Evolutionary conservation across 2,113 vertebrate species (phyloP).

Genomic region (Alexandromys fortis): DNA sequence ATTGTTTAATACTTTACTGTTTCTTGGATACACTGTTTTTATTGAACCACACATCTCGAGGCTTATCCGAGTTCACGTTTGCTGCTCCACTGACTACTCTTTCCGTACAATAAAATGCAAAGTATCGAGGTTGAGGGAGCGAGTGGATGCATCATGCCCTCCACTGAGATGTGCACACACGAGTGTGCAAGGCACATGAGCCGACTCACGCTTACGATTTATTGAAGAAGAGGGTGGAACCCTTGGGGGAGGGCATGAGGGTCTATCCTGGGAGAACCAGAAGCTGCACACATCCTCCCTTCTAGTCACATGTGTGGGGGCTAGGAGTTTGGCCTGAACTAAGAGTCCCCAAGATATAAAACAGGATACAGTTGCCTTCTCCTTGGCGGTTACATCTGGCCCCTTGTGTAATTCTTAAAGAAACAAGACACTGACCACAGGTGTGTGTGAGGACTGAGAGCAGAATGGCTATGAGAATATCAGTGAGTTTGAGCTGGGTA

Average conservation of each 20-base stretch:
- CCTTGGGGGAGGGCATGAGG: background rate
- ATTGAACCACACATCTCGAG: background rate
- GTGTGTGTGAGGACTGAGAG: background rate
- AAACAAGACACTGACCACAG: background rate
- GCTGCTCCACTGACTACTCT: background rate
- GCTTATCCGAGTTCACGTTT: background rate
- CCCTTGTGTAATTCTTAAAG: background rate
- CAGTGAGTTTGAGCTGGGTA: background rate
- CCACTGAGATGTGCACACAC: background rate
- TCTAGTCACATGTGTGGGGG: background rate
- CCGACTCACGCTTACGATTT: background rate
- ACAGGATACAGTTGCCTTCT: background rate
- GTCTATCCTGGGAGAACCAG: background rate
- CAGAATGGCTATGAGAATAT: background rate
- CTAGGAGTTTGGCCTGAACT: background rate
- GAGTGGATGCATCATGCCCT: background rate
- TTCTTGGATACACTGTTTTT: background rate
- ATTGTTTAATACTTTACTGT: slow-evolving; percentile 10
- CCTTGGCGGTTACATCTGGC: background rate
- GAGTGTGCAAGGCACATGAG: background rate
- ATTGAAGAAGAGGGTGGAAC: background rate
- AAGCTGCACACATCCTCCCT: background rate
- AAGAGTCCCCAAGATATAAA: background rate
- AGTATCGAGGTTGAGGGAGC: background rate
- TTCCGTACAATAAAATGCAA: background rate